Percentiles rank a stretch among this genome's conserved stretches.
phyloP scores from a whole-genome alignment of 1,140 invertebrate genomes.

The Pseudomyrmex cubaensis region DNA sequence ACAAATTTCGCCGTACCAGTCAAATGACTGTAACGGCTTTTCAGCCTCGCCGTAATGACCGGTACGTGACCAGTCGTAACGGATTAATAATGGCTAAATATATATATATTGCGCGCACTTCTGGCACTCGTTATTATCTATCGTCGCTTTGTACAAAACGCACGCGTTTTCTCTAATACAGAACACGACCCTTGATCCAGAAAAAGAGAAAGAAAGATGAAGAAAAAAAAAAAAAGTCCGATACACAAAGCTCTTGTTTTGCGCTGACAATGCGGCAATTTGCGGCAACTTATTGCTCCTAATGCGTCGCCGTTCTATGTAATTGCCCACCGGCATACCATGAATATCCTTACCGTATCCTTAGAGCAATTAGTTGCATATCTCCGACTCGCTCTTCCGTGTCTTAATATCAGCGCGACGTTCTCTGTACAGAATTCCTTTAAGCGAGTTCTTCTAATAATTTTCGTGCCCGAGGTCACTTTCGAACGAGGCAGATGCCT shows the following conservation, averaged over 20 bases:
- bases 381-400: slow-evolving; percentile 27
- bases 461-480: slow-evolving; percentile 34
- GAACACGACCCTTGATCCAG: neutral
- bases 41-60: slow-evolving; percentile 22
- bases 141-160: neutral
- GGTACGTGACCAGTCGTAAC: slow-evolving; percentile 30
- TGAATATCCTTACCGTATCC: slow-evolving; percentile 8
- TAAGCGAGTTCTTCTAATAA: slow-evolving; percentile 50
- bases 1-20: slow-evolving; percentile 25
- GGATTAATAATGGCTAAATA: slow-evolving; percentile 45
- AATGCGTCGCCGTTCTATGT: slow-evolving; percentile 29
- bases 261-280: slow-evolving; percentile 38
- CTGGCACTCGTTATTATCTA: neutral
- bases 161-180: neutral
- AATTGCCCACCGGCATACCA: slow-evolving; percentile 23
- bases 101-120: neutral
- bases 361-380: slow-evolving; percentile 51
- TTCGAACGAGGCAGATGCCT: slow-evolving; percentile 15
- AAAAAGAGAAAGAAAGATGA: slow-evolving; percentile 10
- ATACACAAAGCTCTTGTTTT: slow-evolving; percentile 4
- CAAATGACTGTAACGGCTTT: slow-evolving; percentile 25
- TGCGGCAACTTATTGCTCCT: slow-evolving; percentile 22
- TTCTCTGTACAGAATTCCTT: slow-evolving; percentile 28
- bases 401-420: slow-evolving; percentile 34
- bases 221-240: neutral